phyloP scores from a whole-genome alignment of 1,140 invertebrate genomes.

The Hydropsyche tenuis region DNA sequence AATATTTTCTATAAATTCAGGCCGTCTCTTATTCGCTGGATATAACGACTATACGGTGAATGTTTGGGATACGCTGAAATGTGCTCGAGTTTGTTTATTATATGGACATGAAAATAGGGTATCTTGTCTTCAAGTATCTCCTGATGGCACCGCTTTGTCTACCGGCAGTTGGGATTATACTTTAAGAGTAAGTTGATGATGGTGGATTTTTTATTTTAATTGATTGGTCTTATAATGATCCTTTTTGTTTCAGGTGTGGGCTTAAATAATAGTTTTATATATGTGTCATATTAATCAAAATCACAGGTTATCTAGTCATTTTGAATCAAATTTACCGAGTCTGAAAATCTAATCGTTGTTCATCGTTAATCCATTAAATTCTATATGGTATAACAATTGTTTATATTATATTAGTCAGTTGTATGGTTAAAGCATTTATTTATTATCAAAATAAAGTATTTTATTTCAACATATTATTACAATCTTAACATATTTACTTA shows the following conservation, averaged over 20 bases:
- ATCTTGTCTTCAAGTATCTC: conserved; percentile 92
- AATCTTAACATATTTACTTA: too few species aligned
- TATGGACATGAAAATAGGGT: conserved; percentile 99
- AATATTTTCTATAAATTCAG: conserved; percentile 57
- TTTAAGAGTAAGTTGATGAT: conserved; percentile 72
- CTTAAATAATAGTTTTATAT: conserved; percentile 46
- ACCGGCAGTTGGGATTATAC: conserved; percentile 99
- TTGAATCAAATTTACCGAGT: conserved; percentile 4
- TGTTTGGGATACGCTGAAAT: conserved; percentile 98
- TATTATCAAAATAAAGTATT: too few species aligned
- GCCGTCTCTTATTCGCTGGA: conserved; percentile 94
- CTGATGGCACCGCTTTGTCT: conserved; percentile 96
- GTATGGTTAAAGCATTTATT: too few species aligned
- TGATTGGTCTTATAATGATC: conserved; percentile 32
- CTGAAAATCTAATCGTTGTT: not conserved
- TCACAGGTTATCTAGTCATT: conserved; percentile 11
- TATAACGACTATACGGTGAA: conserved; percentile 99
- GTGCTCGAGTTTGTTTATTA: conserved; percentile 85
- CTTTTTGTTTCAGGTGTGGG: conserved; percentile 53
- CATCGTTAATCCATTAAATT: not conserved
- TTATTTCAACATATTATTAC: too few species aligned
- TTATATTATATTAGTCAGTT: too few species aligned
- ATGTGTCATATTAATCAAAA: conserved; percentile 3
- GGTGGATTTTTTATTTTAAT: conserved; percentile 25
- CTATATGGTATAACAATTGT: too few species aligned